Percentiles rank a stretch among this genome's conserved stretches.
Evolutionary conservation across 64 coral and sea anemone genomes (phyloP).

Genomic region (Platygyra sinensis): DNA sequence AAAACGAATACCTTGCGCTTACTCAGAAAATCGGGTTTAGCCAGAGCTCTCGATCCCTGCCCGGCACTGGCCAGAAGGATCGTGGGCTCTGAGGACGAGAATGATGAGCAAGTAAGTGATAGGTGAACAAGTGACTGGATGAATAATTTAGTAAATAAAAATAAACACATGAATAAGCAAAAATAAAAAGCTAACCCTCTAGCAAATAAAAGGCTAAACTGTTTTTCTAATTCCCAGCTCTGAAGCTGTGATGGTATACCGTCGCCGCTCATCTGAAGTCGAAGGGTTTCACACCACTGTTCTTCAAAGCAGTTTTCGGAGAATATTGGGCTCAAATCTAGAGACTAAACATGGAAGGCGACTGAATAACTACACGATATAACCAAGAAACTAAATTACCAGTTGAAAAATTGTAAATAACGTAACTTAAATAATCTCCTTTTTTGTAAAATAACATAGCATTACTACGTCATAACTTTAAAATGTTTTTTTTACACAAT

Average conservation of each 20-base stretch:
- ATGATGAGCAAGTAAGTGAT: no score
- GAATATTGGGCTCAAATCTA: constrained; percentile 28
- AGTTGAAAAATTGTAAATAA: background rate
- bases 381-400: background rate
- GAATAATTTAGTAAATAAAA: background rate
- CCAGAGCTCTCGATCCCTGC: no score
- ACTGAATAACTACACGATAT: constrained; percentile 15
- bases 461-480: no score
- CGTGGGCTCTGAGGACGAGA: no score
- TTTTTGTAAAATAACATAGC: background rate
- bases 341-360: constrained; percentile 19
- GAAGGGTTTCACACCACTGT: constrained; percentile 1
- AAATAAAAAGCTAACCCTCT: background rate
- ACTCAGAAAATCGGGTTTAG: no score
- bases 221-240: constrained; percentile 26
- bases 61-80: no score
- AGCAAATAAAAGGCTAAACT: background rate
- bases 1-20: no score
- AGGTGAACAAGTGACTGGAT: no score
- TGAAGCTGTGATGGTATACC: constrained; percentile 20
- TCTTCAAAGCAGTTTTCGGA: constrained; percentile 41
- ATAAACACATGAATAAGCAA: background rate
- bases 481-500: no score
- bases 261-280: background rate
- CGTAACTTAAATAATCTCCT: background rate